Evolutionary conservation across 1,140 invertebrate species (phyloP).

Genomic region (Danaus melanippus): DNA sequence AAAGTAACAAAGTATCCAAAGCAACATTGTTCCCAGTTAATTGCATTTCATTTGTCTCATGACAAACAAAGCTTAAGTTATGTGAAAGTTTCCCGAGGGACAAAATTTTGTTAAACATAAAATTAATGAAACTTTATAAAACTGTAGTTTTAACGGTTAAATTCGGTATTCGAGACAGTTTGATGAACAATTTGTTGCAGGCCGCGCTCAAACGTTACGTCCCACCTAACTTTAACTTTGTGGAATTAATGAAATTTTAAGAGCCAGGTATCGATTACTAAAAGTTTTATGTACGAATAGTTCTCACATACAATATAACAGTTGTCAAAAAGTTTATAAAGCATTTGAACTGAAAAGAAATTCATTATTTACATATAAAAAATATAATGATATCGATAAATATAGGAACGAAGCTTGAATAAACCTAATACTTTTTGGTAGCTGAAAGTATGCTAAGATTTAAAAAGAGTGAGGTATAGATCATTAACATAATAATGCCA

Average conservation of each 20-base stretch:
- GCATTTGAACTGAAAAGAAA: not conserved
- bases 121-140: conserved; percentile 6
- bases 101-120: conserved; percentile 4
- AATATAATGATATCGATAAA: too few species aligned
- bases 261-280: conserved; percentile 14
- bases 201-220: conserved; percentile 9
- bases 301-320: conserved; percentile 9
- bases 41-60: too few species aligned
- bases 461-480: too few species aligned
- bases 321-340: conserved; percentile 4
- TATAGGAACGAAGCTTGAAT: too few species aligned
- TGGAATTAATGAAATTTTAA: conserved; percentile 20
- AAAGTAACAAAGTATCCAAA: too few species aligned
- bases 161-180: conserved; percentile 6
- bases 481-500: too few species aligned
- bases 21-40: too few species aligned
- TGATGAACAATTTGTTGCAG: conserved; percentile 11
- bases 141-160: conserved; percentile 3
- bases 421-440: too few species aligned
- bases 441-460: too few species aligned
- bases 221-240: conserved; percentile 11
- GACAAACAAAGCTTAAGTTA: too few species aligned
- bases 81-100: not conserved
- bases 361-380: too few species aligned
- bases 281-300: conserved; percentile 9